phyloP scores from a whole-genome alignment of 2,113 vertebrate species.

The Ancistrus triradiatus region DNA sequence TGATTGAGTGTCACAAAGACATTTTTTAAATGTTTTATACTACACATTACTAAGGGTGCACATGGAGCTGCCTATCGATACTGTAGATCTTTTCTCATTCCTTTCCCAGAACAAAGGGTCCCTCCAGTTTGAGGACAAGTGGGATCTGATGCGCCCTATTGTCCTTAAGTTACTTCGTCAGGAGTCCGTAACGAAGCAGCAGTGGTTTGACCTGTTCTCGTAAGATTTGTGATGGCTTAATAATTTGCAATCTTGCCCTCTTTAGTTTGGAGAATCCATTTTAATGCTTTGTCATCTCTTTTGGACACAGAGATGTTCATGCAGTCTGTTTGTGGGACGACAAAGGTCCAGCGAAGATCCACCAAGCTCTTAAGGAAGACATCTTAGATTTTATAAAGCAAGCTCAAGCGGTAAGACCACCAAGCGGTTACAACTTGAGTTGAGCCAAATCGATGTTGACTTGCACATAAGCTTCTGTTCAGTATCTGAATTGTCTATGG shows the following conservation, averaged over 20 bases:
- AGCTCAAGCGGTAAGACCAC: slow-evolving; percentile 97
- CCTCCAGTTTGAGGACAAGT: slow-evolving; percentile 99
- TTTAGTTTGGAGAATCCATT: not conserved
- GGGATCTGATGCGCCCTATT: slow-evolving; percentile 98
- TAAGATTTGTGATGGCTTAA: slow-evolving; percentile 67
- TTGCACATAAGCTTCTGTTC: too few relatives aligned
- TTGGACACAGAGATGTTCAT: slow-evolving; percentile 86
- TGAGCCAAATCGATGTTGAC: too few relatives aligned
- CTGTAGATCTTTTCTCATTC: not conserved
- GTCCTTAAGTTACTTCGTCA: slow-evolving; percentile 96
- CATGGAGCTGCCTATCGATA: too few relatives aligned
- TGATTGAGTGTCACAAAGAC: too few relatives aligned
- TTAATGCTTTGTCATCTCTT: not conserved
- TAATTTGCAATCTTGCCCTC: not conserved
- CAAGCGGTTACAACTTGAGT: slow-evolving; percentile 26
- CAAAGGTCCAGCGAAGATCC: slow-evolving; percentile 98
- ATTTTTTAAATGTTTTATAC: too few relatives aligned
- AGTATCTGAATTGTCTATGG: not conserved
- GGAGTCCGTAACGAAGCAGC: slow-evolving; percentile 96
- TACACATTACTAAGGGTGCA: too few relatives aligned
- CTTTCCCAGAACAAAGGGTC: slow-evolving; percentile 91
- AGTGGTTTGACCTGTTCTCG: slow-evolving; percentile 99
- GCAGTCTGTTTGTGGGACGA: slow-evolving; percentile 98
- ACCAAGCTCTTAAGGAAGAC: slow-evolving; percentile 98
- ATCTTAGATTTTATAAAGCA: slow-evolving; percentile 99